Base-by-base conservation (phyloP, 2,113 vertebrate genomes). In the Oncorhynchus mykiss region DNA sequence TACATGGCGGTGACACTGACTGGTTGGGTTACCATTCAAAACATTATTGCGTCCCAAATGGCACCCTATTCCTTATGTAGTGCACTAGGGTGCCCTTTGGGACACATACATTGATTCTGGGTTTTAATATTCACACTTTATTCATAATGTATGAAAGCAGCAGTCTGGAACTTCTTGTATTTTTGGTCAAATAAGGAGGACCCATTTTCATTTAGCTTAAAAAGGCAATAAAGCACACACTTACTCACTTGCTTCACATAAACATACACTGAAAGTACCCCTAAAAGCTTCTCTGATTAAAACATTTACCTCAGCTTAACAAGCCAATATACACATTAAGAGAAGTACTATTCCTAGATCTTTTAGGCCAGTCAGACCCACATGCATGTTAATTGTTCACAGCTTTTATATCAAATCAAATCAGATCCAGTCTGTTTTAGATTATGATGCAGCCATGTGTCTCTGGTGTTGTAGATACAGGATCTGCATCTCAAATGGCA, bases 371-470 rank as follows among this genome's bases (percentile, higher is more conserved):
- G 78, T 76, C 72, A 86, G 70, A 82, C 75, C 66, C 79, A 86
- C 77, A 60, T 85, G 85, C 82, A 83, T 78, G 69, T 85, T 91
- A 90, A 92, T 87, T 87, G 84, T 91, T 91, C 81, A 82, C 89
- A 91, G 86, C 79, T 90, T 88, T 90, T 84, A 76, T 27, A 27
- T 27, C 27, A 27, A 27, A 27, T 27, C 27, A 27, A 27, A 27
- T 27, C 27, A 27, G 27, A 81, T 81, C 75, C 86, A 85, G 80
- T 57, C 87, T 92, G 92, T 77, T 90, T 88, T 79, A 85, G 87
- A 90, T 92, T 89, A 89, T 68, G 70, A 60, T 34, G 60, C 51
- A 68, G 54, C 69, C 82, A 83, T 76, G 81, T 85, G 81, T 85
- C 74, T 78, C 22, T 64, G 29, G 68, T 77, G 59, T 77, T 73